phyloP scores from a whole-genome alignment of 2,113 vertebrate species.

The Poecile atricapillus region DNA sequence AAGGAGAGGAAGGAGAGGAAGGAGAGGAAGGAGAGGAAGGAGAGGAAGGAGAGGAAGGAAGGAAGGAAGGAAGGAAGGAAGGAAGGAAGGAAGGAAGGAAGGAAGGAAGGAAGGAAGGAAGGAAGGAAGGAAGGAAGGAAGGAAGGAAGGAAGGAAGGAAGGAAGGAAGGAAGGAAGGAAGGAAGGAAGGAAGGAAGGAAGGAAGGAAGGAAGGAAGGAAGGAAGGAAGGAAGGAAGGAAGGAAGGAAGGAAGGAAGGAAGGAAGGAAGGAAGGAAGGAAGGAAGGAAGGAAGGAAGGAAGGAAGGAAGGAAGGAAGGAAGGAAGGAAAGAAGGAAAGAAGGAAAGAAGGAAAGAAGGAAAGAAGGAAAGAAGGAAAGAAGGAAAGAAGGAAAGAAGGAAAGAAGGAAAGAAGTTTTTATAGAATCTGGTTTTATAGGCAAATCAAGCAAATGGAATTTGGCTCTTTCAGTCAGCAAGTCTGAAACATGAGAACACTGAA shows the following conservation, averaged over 20 bases:
- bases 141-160: not conserved
- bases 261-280: not conserved
- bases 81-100: not conserved
- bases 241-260: not conserved
- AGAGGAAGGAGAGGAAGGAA: no score
- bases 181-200: not conserved
- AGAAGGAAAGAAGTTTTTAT: not conserved
- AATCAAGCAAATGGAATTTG: not conserved
- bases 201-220: not conserved
- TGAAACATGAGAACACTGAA: not conserved
- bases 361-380: not conserved
- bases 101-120: not conserved
- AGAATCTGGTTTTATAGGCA: not conserved
- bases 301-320: not conserved
- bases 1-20: not conserved
- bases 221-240: not conserved
- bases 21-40: not conserved
- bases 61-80: no score
- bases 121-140: not conserved
- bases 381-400: not conserved
- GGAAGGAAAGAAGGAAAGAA: no score
- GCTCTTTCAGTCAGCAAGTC: not conserved
- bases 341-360: not conserved
- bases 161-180: no score
- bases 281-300: not conserved